Evolutionary conservation across 2,797 vertebrate species (phyloP).

Genomic region (Ctenopoma kingsleyae): DNA sequence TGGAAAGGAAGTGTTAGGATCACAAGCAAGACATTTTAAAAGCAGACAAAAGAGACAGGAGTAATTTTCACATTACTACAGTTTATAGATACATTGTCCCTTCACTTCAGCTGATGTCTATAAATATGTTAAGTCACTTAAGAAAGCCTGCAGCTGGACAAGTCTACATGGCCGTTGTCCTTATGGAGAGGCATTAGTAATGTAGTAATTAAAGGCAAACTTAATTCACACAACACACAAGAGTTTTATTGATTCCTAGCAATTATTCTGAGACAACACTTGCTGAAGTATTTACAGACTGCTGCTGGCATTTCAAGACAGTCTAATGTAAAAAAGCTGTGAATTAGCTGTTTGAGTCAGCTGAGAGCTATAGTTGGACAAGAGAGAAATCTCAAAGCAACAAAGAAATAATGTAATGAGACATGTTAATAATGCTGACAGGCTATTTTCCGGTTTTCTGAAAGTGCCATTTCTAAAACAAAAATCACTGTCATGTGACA

Average conservation of each 20-base stretch:
- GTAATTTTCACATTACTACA: constrained; percentile 80
- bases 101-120: constrained; percentile 56
- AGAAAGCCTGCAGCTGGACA: constrained; percentile 27
- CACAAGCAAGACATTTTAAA: constrained; percentile 50
- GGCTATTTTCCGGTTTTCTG: not conserved
- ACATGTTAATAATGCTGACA: constrained; percentile 10
- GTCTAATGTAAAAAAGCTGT: constrained; percentile 18
- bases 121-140: constrained; percentile 66
- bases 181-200: constrained; percentile 20
- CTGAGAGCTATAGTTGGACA: constrained; percentile 27
- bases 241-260: constrained; percentile 30
- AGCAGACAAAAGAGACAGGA: constrained; percentile 49
- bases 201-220: constrained; percentile 45
- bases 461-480: constrained; percentile 8
- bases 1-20: constrained; percentile 45
- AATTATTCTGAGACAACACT: constrained; percentile 17
- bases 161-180: constrained; percentile 8
- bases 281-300: constrained; percentile 25
- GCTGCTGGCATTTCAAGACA: constrained; percentile 13
- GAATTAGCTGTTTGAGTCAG: constrained; percentile 11
- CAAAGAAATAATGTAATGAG: not conserved
- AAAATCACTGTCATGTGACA: not conserved
- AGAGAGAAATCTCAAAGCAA: constrained; percentile 17
- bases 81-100: constrained; percentile 69
- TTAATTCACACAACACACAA: constrained; percentile 56